phyloP scores from a whole-genome alignment of 2,888 invertebrate genomes.

The Piscicola geometra region DNA sequence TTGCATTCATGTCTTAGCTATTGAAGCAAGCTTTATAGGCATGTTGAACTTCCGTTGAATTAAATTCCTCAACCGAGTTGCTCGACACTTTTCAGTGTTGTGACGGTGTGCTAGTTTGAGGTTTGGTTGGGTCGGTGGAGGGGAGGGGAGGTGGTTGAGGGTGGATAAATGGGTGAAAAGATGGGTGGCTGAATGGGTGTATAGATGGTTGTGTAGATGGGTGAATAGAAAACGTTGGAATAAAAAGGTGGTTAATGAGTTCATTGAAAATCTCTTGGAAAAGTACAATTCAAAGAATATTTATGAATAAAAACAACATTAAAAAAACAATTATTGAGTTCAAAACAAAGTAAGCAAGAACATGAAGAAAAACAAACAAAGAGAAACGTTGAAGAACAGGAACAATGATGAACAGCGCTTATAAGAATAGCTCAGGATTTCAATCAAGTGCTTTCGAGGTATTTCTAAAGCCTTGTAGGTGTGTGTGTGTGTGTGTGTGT shows the following conservation, averaged over 20 bases:
- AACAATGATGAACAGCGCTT: too few species aligned
- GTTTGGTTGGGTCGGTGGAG: too few species aligned
- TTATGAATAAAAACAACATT: too few species aligned
- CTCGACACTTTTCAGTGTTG: too few species aligned
- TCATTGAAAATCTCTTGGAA: not conserved
- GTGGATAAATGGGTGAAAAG: not conserved
- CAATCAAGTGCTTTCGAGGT: not conserved
- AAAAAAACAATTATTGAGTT: too few species aligned
- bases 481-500: slow-evolving; percentile 9
- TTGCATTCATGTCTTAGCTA: too few species aligned
- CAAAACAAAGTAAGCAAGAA: not conserved
- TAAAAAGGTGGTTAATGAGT: not conserved
- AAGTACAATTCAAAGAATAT: too few species aligned
- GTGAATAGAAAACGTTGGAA: not conserved
- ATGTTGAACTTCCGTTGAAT: too few species aligned
- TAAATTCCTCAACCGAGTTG: too few species aligned
- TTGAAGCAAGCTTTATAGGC: too few species aligned
- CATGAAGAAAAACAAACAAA: not conserved
- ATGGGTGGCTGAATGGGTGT: not conserved
- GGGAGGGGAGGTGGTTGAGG: slow-evolving; percentile 3
- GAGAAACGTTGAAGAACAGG: not conserved
- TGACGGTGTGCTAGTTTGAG: too few species aligned
- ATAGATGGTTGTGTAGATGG: not conserved
- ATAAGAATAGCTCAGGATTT: too few species aligned
- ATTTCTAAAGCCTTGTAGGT: not conserved